Evolutionary conservation across 2,797 vertebrate genomes (phyloP), one percentile per base, ranked within the genome.

Genomic region (Hipposideros larvatus): DNA sequence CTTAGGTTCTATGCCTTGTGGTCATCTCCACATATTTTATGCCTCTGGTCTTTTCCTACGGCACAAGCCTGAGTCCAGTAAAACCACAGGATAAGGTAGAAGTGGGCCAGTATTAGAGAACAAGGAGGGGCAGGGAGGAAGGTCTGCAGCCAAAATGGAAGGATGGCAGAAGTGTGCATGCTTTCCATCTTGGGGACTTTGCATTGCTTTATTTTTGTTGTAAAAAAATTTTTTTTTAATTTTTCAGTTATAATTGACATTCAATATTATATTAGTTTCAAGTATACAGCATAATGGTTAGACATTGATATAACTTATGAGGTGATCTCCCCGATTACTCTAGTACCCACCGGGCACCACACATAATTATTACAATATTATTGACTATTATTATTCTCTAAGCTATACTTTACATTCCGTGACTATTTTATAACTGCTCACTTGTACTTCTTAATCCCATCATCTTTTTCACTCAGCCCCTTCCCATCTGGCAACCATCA

Each of bases 91-190:
- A 1, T 11, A 11, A 19, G 28, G 4, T n/a, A 16, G 57, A 74
- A 10, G 21, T 11, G 8, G 26, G 46, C 48, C 11, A 13, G 15
- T 5, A 0, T 24, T 51, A n/a, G 46, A 68, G 55, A 19, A 11
- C n/a, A 57, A 24, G 43, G 37, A 13, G 5, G 0, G 14, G n/a
- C 28, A 13, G 28, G 19, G 31, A 37, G 7, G 55, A 18, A 41
- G 34, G 15, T 5, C 15, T 31, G 16, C 19, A 1, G 9, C 14
- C 8, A 2, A 8, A 1, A 16, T 1, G n/a, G 41, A 5, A 48
- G 11, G 21, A 15, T 24, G 61, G 18, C 26, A 4, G 21, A 0
- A 10, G 16, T 1, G 4, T 19, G 19, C 1, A 4, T 1, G 28
- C 19, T 57, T 31, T 48, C 3, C 6, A 0, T 1, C 46, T 46